Percentiles rank a stretch among this genome's conserved stretches.
These are phyloP conservation scores for Gymnogyps californianus DNA, from an alignment of 2,113 vertebrate genomes.

Conservation along the genomic window DNA sequence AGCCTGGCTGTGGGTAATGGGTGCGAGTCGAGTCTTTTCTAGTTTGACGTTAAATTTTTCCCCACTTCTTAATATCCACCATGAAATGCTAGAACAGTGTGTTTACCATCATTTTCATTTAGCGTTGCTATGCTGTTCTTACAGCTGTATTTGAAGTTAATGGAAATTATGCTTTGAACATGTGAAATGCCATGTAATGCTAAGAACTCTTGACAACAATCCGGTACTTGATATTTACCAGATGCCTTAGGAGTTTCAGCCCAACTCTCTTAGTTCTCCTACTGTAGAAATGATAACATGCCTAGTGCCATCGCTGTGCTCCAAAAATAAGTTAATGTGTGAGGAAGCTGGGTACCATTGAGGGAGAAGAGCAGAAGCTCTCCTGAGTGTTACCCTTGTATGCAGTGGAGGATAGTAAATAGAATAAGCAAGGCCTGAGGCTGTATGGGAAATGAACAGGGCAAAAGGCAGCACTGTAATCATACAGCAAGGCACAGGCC, in stretches of 20 bases:
- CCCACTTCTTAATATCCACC: background rate
- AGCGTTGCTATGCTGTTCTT: background rate
- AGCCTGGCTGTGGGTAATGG: background rate
- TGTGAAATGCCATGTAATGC: background rate
- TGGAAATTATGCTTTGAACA: background rate
- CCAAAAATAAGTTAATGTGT: background rate
- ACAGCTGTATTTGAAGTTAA: background rate
- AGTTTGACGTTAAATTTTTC: background rate
- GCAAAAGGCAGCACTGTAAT: background rate
- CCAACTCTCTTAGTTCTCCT: background rate
- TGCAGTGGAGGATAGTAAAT: background rate
- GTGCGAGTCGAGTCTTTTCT: background rate
- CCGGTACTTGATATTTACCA: background rate
- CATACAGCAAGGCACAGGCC: background rate
- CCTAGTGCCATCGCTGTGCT: background rate
- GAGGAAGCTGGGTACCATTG: background rate
- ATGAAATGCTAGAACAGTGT: background rate
- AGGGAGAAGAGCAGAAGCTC: background rate
- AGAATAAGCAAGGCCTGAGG: background rate
- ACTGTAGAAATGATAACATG: background rate
- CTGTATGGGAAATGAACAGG: background rate
- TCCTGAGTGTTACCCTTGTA: background rate
- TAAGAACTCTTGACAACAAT: background rate
- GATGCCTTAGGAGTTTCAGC: background rate
- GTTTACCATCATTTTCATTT: background rate